These are phyloP conservation scores for Sitobion miscanthi DNA, from an alignment of 1,140 invertebrate genomes.

Conservation along the genomic window DNA sequence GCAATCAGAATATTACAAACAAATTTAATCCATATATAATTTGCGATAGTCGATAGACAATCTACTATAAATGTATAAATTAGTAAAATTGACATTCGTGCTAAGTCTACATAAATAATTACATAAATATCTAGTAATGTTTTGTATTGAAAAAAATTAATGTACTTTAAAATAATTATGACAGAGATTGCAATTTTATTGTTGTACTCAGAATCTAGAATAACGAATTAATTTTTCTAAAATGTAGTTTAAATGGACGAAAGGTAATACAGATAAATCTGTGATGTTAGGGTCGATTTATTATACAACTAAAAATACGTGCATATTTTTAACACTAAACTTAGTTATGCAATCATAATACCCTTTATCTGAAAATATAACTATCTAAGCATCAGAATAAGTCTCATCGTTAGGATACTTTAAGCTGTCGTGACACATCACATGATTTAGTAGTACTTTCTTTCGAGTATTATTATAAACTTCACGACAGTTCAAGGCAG, in stretches of 20 bases:
- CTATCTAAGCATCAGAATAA: constrained; percentile 20
- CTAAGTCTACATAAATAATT: neutral
- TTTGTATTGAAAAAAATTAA: neutral
- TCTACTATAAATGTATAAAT: neutral
- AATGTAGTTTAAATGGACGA: neutral
- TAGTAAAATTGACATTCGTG: neutral
- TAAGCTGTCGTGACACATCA: constrained; percentile 18
- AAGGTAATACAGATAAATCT: neutral
- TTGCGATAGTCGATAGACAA: neutral
- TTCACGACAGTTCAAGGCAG: constrained; percentile 13
- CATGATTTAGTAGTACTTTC: constrained; percentile 30
- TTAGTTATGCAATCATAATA: neutral
- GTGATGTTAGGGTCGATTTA: neutral
- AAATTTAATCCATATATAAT: neutral
- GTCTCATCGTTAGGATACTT: constrained; percentile 25
- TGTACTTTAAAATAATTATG: neutral
- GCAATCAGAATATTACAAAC: neutral
- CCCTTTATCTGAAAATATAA: neutral
- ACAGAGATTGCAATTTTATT: neutral
- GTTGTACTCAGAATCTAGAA: neutral
- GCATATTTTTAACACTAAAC: neutral
- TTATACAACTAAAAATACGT: neutral
- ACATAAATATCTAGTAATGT: neutral
- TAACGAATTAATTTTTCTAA: neutral
- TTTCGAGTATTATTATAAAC: neutral